Evolutionary conservation across 2,113 vertebrate species (phyloP).

Genomic region (Anhinga anhinga): DNA sequence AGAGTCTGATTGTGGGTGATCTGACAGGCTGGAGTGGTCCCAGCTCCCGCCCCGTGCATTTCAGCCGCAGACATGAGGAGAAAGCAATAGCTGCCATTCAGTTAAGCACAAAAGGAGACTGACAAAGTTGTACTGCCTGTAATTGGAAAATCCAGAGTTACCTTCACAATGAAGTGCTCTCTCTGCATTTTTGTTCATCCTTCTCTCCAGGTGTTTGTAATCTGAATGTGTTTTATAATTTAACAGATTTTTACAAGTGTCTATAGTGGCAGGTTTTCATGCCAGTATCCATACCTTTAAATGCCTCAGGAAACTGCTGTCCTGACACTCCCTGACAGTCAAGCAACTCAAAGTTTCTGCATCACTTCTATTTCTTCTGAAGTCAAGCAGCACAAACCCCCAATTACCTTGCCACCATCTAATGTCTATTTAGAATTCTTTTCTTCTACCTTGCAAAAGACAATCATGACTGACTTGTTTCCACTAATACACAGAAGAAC

Average conservation of each 20-base stretch:
- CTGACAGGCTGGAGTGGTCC: neutral
- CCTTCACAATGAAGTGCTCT: neutral
- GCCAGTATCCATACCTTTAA: neutral
- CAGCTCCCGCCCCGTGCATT: neutral
- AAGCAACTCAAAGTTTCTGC: neutral
- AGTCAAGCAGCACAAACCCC: neutral
- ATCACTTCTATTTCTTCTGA: neutral
- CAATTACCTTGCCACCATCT: neutral
- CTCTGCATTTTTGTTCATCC: neutral
- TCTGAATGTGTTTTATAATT: neutral
- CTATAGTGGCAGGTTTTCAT: neutral
- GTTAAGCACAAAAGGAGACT: neutral
- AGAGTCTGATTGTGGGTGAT: neutral
- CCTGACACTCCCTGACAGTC: neutral
- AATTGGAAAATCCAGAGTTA: neutral
- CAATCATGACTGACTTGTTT: neutral
- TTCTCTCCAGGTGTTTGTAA: neutral
- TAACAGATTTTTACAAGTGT: neutral
- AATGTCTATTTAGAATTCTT: neutral
- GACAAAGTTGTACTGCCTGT: neutral
- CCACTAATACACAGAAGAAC: neutral
- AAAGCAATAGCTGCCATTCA: fast-evolving
- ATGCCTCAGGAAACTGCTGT: neutral
- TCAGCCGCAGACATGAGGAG: neutral
- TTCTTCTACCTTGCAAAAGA: neutral